Conservation (phyloP, 2,797 vertebrate genomes). For the Anolis apletophallus region DNA sequence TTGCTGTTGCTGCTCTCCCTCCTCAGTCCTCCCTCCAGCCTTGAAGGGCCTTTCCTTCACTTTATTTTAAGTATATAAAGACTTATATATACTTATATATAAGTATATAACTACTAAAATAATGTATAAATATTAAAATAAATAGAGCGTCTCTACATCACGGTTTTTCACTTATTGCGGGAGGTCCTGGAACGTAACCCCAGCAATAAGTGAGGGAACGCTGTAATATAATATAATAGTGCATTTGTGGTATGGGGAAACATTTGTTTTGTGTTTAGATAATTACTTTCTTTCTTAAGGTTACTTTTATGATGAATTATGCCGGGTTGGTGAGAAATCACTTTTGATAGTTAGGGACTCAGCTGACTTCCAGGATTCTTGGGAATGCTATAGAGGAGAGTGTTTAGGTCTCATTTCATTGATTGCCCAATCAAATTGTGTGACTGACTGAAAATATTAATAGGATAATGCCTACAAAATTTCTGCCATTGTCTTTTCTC, state of each 20-base stretch:
- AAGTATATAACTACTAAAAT: too few relatives aligned
- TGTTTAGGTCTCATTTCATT: neutral
- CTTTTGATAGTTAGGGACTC: neutral
- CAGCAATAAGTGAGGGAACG: too few relatives aligned
- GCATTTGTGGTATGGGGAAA: neutral
- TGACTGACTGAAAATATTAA: neutral
- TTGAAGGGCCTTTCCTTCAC: too few relatives aligned
- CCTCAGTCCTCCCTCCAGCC: too few relatives aligned
- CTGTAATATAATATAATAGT: neutral
- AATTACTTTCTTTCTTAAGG: neutral
- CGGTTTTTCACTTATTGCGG: too few relatives aligned
- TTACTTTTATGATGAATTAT: neutral
- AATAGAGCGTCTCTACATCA: too few relatives aligned
- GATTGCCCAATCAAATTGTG: neutral
- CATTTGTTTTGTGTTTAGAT: neutral
- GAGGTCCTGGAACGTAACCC: too few relatives aligned
- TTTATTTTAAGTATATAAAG: too few relatives aligned
- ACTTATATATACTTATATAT: too few relatives aligned
- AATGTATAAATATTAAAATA: too few relatives aligned
- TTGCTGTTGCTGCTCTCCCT: too few relatives aligned
- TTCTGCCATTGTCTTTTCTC: neutral
- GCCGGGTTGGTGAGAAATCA: neutral
- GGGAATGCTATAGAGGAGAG: neutral
- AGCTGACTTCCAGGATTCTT: neutral
- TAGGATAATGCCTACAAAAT: neutral